phyloP scores from a whole-genome alignment of 2,888 invertebrate species.

The Nomada ruficornis region DNA sequence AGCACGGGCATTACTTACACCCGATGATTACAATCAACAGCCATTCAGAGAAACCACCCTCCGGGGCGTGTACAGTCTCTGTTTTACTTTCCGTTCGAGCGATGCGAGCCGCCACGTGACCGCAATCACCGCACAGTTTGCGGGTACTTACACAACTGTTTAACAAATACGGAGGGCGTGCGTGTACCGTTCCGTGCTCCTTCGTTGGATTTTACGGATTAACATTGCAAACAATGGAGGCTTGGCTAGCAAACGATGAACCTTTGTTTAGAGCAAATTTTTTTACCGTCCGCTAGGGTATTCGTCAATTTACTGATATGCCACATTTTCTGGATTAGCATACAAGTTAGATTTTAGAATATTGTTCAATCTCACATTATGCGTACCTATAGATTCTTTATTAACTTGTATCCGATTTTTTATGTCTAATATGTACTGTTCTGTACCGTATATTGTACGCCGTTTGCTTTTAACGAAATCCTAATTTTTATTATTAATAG shows the following conservation, averaged over 20 bases:
- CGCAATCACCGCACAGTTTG: conserved; percentile 83
- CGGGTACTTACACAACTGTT: conserved; percentile 80
- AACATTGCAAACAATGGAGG: conserved; percentile 35
- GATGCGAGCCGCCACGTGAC: conserved; percentile 83
- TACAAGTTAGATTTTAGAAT: too few relatives aligned
- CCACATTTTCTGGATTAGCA: too few relatives aligned
- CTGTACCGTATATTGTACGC: too few relatives aligned
- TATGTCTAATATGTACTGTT: too few relatives aligned
- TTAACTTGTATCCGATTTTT: too few relatives aligned
- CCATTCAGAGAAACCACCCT: conserved; percentile 83
- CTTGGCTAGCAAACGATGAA: not conserved
- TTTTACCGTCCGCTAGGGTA: not conserved
- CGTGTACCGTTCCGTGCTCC: conserved; percentile 35
- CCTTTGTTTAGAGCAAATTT: not conserved
- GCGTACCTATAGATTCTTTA: too few relatives aligned
- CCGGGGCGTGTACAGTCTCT: conserved; percentile 72
- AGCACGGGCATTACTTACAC: conserved; percentile 82
- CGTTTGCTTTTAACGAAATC: too few relatives aligned
- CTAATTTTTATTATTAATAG: too few relatives aligned
- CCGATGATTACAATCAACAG: conserved; percentile 83
- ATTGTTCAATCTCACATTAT: too few relatives aligned
- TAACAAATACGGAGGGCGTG: conserved; percentile 74
- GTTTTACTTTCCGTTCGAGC: conserved; percentile 81
- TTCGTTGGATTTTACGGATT: conserved; percentile 47
- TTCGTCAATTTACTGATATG: not conserved